Conservation (phyloP, 2,113 vertebrate genomes). For the Etheostoma cragini region DNA sequence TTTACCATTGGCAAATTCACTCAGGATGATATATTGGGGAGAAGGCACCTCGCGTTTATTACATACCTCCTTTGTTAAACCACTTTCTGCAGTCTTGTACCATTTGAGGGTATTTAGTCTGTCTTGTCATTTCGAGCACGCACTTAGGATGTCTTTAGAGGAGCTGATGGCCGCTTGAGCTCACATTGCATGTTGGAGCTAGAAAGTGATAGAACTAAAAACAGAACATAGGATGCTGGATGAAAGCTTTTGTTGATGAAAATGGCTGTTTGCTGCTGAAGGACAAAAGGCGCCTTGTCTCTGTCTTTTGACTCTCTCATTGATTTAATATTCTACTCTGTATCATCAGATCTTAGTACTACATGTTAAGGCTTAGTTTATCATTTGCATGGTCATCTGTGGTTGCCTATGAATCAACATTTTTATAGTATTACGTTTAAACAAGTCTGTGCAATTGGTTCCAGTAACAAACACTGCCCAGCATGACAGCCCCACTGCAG, state of each 20-base stretch:
- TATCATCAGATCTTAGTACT: background rate
- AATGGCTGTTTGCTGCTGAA: slow-evolving; percentile 18
- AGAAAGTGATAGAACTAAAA: slow-evolving; percentile 12
- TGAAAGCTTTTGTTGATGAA: slow-evolving; percentile 6
- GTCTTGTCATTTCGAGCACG: slow-evolving; percentile 68
- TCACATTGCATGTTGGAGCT: slow-evolving; percentile 21
- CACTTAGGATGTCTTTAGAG: slow-evolving; percentile 52
- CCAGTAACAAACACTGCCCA: background rate
- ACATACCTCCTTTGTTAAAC: slow-evolving; percentile 73
- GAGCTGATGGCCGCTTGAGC: slow-evolving; percentile 32
- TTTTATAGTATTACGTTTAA: slow-evolving; percentile 8
- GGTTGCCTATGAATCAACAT: background rate
- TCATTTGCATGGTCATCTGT: background rate
- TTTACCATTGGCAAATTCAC: slow-evolving; percentile 79
- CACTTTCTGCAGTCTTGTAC: slow-evolving; percentile 54
- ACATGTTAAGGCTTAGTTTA: background rate
- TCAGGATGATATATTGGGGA: slow-evolving; percentile 79
- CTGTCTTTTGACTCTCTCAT: background rate
- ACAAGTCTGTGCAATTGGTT: slow-evolving; percentile 27
- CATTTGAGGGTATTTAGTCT: slow-evolving; percentile 70
- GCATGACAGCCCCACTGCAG: background rate
- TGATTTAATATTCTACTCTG: background rate
- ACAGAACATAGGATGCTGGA: slow-evolving; percentile 3
- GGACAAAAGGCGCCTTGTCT: slow-evolving; percentile 3
- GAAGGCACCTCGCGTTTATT: slow-evolving; percentile 69